Conservation (phyloP, 2,113 vertebrate species). For the Anhinga rufa region DNA sequence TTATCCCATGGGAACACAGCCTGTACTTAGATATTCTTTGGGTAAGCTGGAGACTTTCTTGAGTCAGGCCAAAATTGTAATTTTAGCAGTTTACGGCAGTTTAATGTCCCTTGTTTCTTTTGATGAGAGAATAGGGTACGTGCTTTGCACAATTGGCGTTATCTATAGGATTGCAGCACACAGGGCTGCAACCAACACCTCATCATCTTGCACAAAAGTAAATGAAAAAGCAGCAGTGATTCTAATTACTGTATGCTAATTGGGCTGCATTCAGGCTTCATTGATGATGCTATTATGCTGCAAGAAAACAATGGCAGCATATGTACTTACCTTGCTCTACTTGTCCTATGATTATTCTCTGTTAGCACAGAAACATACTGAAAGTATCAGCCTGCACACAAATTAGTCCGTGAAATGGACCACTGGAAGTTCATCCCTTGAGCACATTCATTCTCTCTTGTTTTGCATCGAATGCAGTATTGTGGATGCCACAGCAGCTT, state of each 20-base stretch:
- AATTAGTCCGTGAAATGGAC: constrained; percentile 10
- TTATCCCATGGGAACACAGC: not conserved
- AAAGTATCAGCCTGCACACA: not conserved
- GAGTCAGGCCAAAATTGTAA: not conserved
- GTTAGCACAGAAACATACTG: not conserved
- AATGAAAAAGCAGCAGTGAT: not conserved
- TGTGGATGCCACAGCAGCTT: not conserved
- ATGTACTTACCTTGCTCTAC: constrained; percentile 48
- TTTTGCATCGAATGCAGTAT: not conserved
- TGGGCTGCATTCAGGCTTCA: constrained; percentile 59
- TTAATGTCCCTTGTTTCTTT: not conserved
- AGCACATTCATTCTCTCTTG: not conserved
- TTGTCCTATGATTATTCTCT: constrained; percentile 3
- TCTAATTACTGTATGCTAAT: constrained; percentile 62
- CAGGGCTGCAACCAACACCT: not conserved
- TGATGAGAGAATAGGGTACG: not conserved
- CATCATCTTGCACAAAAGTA: not conserved
- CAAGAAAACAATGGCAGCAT: constrained; percentile 56
- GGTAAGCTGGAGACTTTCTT: not conserved
- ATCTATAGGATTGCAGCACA: not conserved
- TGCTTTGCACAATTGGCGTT: not conserved
- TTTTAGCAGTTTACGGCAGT: not conserved
- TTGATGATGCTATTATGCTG: constrained; percentile 51
- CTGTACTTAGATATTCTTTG: not conserved
- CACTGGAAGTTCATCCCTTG: not conserved